Evolutionary conservation across 2,888 invertebrate species (phyloP), one percentile per base, ranked within the genome.

Genomic region (Keiferia lycopersicella): DNA sequence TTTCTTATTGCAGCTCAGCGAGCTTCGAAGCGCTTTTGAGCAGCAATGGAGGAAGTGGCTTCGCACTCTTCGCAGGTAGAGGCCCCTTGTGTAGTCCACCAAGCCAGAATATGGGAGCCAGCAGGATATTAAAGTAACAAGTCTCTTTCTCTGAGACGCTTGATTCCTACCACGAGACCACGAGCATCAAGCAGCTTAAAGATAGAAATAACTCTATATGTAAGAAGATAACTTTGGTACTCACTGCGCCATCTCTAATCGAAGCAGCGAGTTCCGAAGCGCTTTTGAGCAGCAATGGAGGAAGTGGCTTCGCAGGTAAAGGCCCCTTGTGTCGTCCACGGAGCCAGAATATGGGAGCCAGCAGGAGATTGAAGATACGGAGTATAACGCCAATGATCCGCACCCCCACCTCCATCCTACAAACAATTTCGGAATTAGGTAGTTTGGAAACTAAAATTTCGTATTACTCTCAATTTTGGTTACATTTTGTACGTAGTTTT

Each of bases 191-290:
- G n/a, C n/a, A n/a, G n/a, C 76, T 88, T 81, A 45, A 91, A 74
- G 16, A 90, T 48, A 0, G 6, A 26, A 26, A 89, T 82, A 11
- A 92, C 81, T 8, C 91, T 45, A 4, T 34, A 34, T 34, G 1
- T 34, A 34, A 34, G 30, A 8, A 34, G 34, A 10, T 14, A 41
- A 10, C 12, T 11, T 41, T 41, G 48, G 26, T 56, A 56, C 56
- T 86, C 76, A 94, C 95, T 85, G 94, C 88, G 77, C 88, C 92
- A 41, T 71, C 87, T 64, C 94, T 87, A 62, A 96, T 93, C 71
- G 89, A 92, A 18, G 83, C 85, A 0, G 95, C 94, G 34, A 96
- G 80, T 56, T 92, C 87, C 0, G 86, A 83, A 0, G 93, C 95
- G 72, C 94, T 92, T 65, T 89, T 82, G 64, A 92, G 75, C 16